Evolutionary conservation across 1,140 invertebrate species (phyloP).

Genomic region (Tigriopus japonicus): DNA sequence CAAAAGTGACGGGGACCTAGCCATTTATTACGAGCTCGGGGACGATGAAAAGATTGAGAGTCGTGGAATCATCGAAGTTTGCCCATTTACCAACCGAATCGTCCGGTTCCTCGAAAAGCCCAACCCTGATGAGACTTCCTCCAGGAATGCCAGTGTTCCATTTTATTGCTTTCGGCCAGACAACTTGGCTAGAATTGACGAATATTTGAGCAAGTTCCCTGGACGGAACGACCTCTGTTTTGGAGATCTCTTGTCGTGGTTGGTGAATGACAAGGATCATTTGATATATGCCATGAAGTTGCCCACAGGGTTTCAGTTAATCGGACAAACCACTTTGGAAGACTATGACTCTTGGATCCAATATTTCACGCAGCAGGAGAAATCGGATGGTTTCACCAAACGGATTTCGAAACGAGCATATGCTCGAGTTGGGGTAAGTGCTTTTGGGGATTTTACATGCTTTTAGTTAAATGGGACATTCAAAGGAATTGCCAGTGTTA

Average conservation of each 20-base stretch:
- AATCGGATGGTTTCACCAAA: background rate
- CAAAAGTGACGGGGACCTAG: conserved; percentile 20
- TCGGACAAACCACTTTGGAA: conserved; percentile 21
- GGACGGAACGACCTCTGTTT: conserved; percentile 1
- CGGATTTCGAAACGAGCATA: conserved; percentile 19
- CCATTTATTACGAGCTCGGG: conserved; percentile 22
- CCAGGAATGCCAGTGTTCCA: conserved; percentile 22
- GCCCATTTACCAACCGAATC: conserved; percentile 18
- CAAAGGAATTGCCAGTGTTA: no score
- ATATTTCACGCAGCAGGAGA: conserved; percentile 18
- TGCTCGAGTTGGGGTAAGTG: conserved; percentile 21
- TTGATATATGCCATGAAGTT: conserved; percentile 22
- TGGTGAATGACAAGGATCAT: conserved; percentile 19
- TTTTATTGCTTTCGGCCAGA: conserved; percentile 20
- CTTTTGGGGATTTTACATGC: background rate
- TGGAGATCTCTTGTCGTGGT: conserved; percentile 19
- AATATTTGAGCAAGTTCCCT: conserved; percentile 16
- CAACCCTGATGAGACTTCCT: conserved; percentile 16
- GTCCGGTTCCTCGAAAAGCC: conserved; percentile 21
- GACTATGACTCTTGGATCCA: conserved; percentile 21
- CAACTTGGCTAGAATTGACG: conserved; percentile 16
- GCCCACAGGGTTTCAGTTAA: conserved; percentile 22
- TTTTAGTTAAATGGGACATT: no score
- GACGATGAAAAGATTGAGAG: conserved; percentile 16
- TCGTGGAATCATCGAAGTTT: conserved; percentile 22